Conservation (phyloP, 2,797 vertebrate species). For the Eutrigla gurnardus region DNA sequence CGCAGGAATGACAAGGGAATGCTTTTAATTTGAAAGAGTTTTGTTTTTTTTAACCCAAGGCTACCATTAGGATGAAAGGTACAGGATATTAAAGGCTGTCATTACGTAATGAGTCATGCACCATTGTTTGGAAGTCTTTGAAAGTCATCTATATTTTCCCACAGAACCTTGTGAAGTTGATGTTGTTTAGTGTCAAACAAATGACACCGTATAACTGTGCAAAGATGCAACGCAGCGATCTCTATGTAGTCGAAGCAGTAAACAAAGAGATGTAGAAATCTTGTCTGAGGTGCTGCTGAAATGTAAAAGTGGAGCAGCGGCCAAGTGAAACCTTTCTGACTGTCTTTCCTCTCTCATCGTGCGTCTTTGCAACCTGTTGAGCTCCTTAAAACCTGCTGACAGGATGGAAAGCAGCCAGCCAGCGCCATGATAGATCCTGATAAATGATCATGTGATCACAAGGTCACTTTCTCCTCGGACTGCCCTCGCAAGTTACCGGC, state of each 20-base stretch:
- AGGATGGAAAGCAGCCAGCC: slow-evolving; percentile 25
- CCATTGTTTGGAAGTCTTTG: slow-evolving; percentile 16
- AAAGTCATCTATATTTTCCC: not conserved
- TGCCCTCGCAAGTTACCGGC: no score
- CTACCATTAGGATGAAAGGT: not conserved
- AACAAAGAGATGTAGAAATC: not conserved
- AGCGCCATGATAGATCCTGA: slow-evolving; percentile 10
- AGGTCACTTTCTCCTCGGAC: not conserved
- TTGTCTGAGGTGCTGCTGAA: not conserved
- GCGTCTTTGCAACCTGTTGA: slow-evolving; percentile 20
- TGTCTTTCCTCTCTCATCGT: slow-evolving; percentile 51
- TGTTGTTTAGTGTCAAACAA: not conserved
- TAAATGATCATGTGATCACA: slow-evolving; percentile 20
- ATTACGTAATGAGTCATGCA: slow-evolving; percentile 22
- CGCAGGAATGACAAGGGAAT: not conserved
- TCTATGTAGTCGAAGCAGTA: not conserved
- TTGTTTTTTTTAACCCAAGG: not conserved
- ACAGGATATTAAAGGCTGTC: slow-evolving; percentile 2
- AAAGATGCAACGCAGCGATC: not conserved
- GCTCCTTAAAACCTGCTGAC: slow-evolving; percentile 52
- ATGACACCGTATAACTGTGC: no score
- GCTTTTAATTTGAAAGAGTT: slow-evolving; percentile 39
- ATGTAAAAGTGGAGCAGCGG: not conserved
- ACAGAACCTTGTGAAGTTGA: not conserved
- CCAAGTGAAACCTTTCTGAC: slow-evolving; percentile 1